phyloP scores from a whole-genome alignment of 2,888 invertebrate species.

The Dermolepida albohirtum region DNA sequence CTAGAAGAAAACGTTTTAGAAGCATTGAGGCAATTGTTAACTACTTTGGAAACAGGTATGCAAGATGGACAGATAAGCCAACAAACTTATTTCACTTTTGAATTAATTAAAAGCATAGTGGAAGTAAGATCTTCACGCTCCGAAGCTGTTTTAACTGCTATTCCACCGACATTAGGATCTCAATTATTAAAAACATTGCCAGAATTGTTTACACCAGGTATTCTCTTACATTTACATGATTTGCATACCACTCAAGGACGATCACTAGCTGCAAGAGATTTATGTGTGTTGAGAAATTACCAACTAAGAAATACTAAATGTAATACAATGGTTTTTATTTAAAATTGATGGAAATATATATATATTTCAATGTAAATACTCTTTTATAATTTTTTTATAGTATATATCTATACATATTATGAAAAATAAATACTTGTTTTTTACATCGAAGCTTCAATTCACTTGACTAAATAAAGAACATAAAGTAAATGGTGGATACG shows the following conservation, averaged over 20 bases:
- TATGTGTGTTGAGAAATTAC: constrained; percentile 88
- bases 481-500: neutral
- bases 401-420: neutral
- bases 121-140: constrained; percentile 70
- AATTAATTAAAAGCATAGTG: constrained; percentile 80
- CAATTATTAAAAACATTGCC: constrained; percentile 84
- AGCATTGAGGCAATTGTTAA: constrained; percentile 77
- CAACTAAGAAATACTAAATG: constrained; percentile 67
- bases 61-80: constrained; percentile 83
- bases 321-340: constrained; percentile 21
- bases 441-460: neutral
- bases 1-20: constrained; percentile 55
- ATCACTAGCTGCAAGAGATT: constrained; percentile 86
- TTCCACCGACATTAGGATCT: constrained; percentile 82
- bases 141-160: constrained; percentile 75
- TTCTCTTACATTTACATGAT: constrained; percentile 84
- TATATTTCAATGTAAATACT: constrained; percentile 11
- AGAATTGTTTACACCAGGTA: constrained; percentile 79
- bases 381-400: constrained; percentile 6
- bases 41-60: constrained; percentile 71
- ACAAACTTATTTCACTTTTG: constrained; percentile 85
- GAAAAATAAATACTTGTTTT: neutral
- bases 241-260: constrained; percentile 80
- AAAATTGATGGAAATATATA: constrained; percentile 8
- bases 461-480: neutral